These are phyloP conservation scores for Mamestra configurata DNA, from an alignment of 1,140 invertebrate species.

Conservation along the genomic window DNA sequence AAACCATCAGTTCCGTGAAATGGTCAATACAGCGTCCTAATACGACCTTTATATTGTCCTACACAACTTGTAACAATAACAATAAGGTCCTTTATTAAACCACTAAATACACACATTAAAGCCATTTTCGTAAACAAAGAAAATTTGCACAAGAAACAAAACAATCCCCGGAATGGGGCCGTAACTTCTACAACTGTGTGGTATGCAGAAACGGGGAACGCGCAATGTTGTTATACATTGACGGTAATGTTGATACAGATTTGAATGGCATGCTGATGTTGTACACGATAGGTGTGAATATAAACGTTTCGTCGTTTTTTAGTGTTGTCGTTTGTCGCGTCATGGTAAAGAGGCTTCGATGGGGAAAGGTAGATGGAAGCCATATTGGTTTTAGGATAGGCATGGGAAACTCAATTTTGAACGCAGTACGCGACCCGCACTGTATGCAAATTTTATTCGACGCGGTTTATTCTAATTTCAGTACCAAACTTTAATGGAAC, in stretches of 20 bases:
- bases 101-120: constrained; percentile 47
- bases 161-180: constrained; percentile 32
- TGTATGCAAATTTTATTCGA: constrained; percentile 61
- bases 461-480: constrained; percentile 57
- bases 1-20: not conserved
- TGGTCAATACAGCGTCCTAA: not conserved
- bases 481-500: constrained; percentile 55
- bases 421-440: constrained; percentile 47
- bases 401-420: constrained; percentile 63
- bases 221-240: constrained; percentile 45
- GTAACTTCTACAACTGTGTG: constrained; percentile 37
- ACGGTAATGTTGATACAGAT: constrained; percentile 31
- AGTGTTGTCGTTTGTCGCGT: constrained; percentile 18
- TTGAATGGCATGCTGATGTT: not conserved
- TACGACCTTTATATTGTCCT: too few species aligned
- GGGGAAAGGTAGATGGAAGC: constrained; percentile 37
- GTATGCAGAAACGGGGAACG: constrained; percentile 16
- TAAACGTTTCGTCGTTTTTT: constrained; percentile 9
- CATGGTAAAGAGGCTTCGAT: not conserved
- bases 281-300: constrained; percentile 35
- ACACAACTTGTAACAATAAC: constrained; percentile 13
- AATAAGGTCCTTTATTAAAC: constrained; percentile 32
- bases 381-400: constrained; percentile 63
- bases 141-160: constrained; percentile 50
- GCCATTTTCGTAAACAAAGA: constrained; percentile 41